A percentile compares a stretch with the other conserved stretches of the same genome.
phyloP scores from a whole-genome alignment of 1,140 invertebrate genomes.

The Brachionus asplanchnoidis region DNA sequence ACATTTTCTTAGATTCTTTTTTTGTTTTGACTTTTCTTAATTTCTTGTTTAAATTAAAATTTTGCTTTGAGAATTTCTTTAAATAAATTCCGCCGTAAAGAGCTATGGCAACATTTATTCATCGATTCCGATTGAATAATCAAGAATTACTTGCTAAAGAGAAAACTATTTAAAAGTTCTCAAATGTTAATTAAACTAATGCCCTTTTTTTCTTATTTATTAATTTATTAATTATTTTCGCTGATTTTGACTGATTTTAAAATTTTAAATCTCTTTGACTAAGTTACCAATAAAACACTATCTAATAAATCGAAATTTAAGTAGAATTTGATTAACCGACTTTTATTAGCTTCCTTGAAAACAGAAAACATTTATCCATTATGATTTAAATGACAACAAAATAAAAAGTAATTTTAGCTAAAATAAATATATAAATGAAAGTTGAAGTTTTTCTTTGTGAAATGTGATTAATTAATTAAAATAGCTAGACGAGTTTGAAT shows the following conservation, averaged over 20 bases:
- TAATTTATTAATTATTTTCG: background rate
- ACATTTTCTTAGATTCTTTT: background rate
- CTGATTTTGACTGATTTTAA: background rate
- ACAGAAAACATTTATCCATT: background rate
- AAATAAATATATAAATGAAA: background rate
- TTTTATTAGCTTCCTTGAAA: background rate
- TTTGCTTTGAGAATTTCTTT: background rate
- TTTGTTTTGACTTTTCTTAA: background rate
- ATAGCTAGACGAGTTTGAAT: no score
- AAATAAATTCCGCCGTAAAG: background rate
- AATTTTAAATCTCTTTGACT: background rate
- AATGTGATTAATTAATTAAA: no score
- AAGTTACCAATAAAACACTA: background rate
- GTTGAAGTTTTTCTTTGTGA: no score
- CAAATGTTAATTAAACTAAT: background rate
- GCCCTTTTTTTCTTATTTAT: background rate
- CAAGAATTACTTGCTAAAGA: background rate
- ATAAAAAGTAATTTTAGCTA: background rate
- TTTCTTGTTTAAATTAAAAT: background rate
- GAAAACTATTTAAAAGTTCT: background rate
- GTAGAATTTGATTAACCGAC: background rate
- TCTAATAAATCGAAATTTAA: background rate
- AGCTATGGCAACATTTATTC: constrained; percentile 28
- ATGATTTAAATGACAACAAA: background rate
- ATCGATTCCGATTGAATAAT: constrained; percentile 22